phyloP scores from a whole-genome alignment of 2,888 invertebrate species.

The Homarus gammarus region DNA sequence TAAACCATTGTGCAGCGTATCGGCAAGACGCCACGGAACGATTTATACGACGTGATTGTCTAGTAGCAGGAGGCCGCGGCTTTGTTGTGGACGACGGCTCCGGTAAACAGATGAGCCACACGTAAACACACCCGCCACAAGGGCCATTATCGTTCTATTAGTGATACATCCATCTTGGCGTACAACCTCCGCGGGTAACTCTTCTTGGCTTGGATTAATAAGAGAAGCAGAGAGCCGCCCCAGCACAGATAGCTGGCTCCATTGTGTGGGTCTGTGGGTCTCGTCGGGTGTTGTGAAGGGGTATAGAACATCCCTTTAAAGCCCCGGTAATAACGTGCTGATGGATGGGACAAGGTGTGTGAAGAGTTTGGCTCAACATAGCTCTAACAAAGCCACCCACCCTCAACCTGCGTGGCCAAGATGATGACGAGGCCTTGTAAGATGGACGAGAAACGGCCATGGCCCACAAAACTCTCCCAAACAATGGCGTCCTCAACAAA shows the following conservation, averaged over 20 bases:
- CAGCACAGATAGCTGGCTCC: conserved; percentile 2
- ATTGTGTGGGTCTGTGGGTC: not conserved
- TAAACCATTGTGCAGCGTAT: not conserved
- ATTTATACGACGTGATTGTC: not conserved
- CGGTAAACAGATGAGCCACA: not conserved
- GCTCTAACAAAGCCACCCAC: not conserved
- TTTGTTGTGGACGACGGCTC: not conserved
- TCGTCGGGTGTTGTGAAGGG: not conserved
- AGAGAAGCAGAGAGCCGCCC: not conserved
- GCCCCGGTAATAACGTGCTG: not conserved
- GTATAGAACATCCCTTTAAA: not conserved
- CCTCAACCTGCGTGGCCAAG: not conserved
- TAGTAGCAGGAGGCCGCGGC: not conserved
- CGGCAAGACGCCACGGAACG: not conserved
- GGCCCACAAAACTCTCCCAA: not conserved
- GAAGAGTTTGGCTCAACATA: not conserved
- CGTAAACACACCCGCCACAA: not conserved
- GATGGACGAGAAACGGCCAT: too few relatives aligned
- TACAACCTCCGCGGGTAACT: not conserved
- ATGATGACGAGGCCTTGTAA: too few relatives aligned
- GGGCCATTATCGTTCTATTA: not conserved
- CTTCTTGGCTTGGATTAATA: not conserved
- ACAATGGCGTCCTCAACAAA: not conserved
- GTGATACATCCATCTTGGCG: not conserved
- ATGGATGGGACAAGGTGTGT: not conserved